Evolutionary conservation across 2,113 vertebrate species (phyloP).

Genomic region (Sebastes fasciatus): DNA sequence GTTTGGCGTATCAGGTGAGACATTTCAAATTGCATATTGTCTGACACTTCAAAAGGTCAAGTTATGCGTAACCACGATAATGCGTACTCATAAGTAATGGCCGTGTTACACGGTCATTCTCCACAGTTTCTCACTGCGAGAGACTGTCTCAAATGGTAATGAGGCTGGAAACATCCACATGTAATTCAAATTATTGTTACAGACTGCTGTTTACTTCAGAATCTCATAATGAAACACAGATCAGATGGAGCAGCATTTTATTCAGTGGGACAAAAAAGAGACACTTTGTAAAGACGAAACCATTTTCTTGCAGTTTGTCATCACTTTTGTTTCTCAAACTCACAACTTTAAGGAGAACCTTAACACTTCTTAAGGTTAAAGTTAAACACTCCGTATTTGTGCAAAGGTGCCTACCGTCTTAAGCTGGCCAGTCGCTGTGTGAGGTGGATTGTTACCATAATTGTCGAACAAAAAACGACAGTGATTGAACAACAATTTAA

Average conservation of each 20-base stretch:
- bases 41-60: constrained; percentile 55
- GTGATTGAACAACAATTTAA: too few relatives aligned
- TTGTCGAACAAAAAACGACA: too few relatives aligned
- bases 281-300: neutral
- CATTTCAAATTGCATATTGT: constrained; percentile 61
- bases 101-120: constrained; percentile 49
- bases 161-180: constrained; percentile 36
- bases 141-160: constrained; percentile 53
- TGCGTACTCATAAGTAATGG: constrained; percentile 48
- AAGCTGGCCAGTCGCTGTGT: too few relatives aligned
- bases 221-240: constrained; percentile 8
- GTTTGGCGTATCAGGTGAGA: constrained; percentile 39
- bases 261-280: neutral
- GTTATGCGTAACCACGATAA: constrained; percentile 50
- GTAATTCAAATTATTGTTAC: constrained; percentile 39
- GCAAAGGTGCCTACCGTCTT: too few relatives aligned
- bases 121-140: constrained; percentile 34
- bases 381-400: too few relatives aligned
- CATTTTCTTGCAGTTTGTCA: neutral
- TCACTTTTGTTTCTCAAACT: neutral
- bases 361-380: too few relatives aligned
- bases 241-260: constrained; percentile 27
- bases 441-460: too few relatives aligned
- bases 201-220: constrained; percentile 17
- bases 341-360: neutral